These are phyloP conservation scores for Macropis europaea DNA, from an alignment of 2,888 invertebrate genomes.

Conservation along the genomic window DNA sequence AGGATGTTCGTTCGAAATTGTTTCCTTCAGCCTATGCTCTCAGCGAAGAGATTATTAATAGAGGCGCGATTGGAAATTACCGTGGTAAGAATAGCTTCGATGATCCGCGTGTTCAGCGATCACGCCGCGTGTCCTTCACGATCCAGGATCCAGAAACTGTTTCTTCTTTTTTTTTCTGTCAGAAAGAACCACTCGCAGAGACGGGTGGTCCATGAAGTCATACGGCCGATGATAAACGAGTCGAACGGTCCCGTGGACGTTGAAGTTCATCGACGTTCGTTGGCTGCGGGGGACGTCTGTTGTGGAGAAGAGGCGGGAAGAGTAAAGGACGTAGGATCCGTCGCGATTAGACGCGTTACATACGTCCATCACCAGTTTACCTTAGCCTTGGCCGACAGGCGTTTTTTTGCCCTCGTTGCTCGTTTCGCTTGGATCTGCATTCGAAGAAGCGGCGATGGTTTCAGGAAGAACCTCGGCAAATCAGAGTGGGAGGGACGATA, in stretches of 20 bases:
- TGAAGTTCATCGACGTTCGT: constrained; percentile 7
- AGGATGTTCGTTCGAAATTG: background rate
- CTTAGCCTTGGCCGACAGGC: constrained; percentile 53
- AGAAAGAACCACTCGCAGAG: too few relatives aligned
- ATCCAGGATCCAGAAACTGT: too few relatives aligned
- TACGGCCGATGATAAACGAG: background rate
- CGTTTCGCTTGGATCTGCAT: constrained; percentile 23
- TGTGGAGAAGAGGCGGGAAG: background rate
- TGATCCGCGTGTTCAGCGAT: too few relatives aligned
- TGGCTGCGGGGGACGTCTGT: background rate
- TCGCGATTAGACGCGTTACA: constrained; percentile 10
- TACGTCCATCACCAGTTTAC: constrained; percentile 15
- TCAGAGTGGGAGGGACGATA: constrained; percentile 62
- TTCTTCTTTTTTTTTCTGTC: too few relatives aligned
- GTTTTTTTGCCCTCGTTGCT: constrained; percentile 48
- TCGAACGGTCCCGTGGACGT: background rate
- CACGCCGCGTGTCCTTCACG: too few relatives aligned
- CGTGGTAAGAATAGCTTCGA: too few relatives aligned
- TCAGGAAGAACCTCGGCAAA: constrained; percentile 48
- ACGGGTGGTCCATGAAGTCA: background rate
- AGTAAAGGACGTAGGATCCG: background rate
- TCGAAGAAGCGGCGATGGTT: constrained; percentile 43
- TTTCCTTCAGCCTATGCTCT: background rate
- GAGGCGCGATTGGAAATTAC: too few relatives aligned
- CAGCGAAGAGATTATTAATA: background rate